Evolutionary conservation across 1,140 invertebrate species (phyloP), one percentile per base, ranked within the genome.

Genomic region (Zophobas morio): DNA sequence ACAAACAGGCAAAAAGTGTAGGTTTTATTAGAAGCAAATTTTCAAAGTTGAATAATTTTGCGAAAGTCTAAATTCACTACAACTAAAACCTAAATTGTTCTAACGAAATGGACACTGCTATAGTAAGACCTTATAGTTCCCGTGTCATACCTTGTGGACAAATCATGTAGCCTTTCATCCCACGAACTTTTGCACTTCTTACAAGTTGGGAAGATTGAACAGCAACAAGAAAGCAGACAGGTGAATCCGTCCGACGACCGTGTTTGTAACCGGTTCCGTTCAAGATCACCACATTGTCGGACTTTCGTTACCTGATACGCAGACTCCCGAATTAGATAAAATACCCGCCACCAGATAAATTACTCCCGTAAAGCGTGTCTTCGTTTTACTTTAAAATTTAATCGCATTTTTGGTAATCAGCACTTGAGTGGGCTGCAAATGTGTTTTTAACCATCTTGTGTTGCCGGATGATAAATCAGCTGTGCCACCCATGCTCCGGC

Each of bases 251-350:
- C 49, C 49, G 49, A 20, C 20, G 20, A 20, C 49, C 49, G n/a
- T 20, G 4, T 51, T 66, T 42, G 20, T 66, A 66, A 66, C 60
- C 60, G 60, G 60, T 66, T 66, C 60, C 39, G 60, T 42, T 66
- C n/a, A 32, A 40, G 60, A 66, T 66, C 37, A 36, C 56, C 56
- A 60, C 56, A 60, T 60, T 60, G 60, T 66, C 39, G 60, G 60
- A 66, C 6, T 66, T 66, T 66, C 60, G 60, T 66, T 66, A 66
- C 60, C 60, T 66, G 60, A 66, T 66, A 66, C 39, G 6, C 8
- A 42, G 60, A 39, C 60, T 66, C 60, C 60, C 39, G 60, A 66
- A 66, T 66, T 66, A 66, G 60, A 66, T 66, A 66, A 66, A 66
- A 66, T 39, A 39, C 6, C 34, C 60, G 60, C 60, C 60, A 66